Base-by-base conservation (phyloP, 2,888 invertebrate species). In the Agrypnus murinus region DNA sequence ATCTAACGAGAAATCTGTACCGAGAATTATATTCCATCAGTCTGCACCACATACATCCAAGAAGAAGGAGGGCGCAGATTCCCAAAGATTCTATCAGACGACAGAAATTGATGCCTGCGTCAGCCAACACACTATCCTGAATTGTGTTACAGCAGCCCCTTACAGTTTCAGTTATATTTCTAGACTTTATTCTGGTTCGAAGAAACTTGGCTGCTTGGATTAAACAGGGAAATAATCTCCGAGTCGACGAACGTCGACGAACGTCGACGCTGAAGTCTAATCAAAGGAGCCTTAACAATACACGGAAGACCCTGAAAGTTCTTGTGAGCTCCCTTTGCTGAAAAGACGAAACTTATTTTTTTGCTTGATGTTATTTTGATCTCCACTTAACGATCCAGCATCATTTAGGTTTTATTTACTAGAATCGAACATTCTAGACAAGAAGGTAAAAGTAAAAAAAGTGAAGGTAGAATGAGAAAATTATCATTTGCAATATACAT, bases 211-310 rank as follows among this genome's bases (percentile, higher is more conserved):
- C 3, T 45, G 67, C 10, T 17, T 60, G 67, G 60, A 68, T 68
- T 68, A 68, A 62, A 68, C 67, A 62, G 62, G 62, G 66, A 62
- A 68, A 62, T 62, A 62, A 68, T 62, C 55, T 55, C 48, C 62
- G 43, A 53, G 53, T 15, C 62, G 62, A 38, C 36, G 67, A 68
- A 68, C 62, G 53, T 15, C 62, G 62, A 38, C 36, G 67, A 68
- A 68, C 62, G 55, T 38, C 53, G 67, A 62, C 67, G 67, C 67
- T 68, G 40, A 45, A 68, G 55, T 68, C 67, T 68, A 68, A 68
- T 68, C 62, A 68, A 68, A 62, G 67, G 67, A 60, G 31, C 62
- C 62, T 12, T 60, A 68, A 68, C 67, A 68, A 68, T 68, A 68
- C 67, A 68, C 62, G 43, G 62, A 68, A 68, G 67, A 59, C 62